phyloP scores from a whole-genome alignment of 2,888 invertebrate genomes.

The Pomacea canaliculata region DNA sequence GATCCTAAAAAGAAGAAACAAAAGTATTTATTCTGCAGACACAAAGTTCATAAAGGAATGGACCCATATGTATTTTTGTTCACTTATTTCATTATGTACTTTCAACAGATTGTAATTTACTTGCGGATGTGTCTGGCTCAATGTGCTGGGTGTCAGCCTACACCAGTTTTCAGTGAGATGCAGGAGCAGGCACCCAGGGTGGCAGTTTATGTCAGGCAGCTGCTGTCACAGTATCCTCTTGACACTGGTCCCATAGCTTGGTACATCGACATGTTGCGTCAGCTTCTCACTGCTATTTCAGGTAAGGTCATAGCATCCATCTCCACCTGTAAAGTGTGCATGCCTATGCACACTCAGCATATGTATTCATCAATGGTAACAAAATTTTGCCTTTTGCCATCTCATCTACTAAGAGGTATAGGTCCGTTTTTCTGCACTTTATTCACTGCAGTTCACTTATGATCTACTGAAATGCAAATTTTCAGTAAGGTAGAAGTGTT shows the following conservation, averaged over 20 bases:
- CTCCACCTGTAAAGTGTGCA: background rate
- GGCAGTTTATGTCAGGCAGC: constrained; percentile 70
- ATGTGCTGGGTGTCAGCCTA: constrained; percentile 72
- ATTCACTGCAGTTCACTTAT: too few species aligned
- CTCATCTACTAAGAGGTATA: too few species aligned
- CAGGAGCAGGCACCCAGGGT: constrained; percentile 62
- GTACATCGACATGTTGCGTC: constrained; percentile 61
- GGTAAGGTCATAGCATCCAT: constrained; percentile 57
- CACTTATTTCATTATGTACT: background rate
- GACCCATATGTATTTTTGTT: too few species aligned
- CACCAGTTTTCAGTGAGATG: constrained; percentile 52
- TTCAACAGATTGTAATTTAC: constrained; percentile 81
- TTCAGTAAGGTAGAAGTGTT: too few species aligned
- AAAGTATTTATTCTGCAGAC: too few species aligned
- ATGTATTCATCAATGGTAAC: background rate
- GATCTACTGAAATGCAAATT: too few species aligned
- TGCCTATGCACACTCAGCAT: background rate
- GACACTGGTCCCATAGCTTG: constrained; percentile 53
- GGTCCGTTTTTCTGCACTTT: too few species aligned
- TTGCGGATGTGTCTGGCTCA: constrained; percentile 83
- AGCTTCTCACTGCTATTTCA: constrained; percentile 75
- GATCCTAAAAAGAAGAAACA: too few species aligned
- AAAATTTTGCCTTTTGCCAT: too few species aligned
- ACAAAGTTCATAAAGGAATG: too few species aligned
- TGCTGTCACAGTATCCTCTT: constrained; percentile 77